Evolutionary conservation across 2,888 invertebrate species (phyloP), one percentile per base, ranked within the genome.

Genomic region (Patella depressa): DNA sequence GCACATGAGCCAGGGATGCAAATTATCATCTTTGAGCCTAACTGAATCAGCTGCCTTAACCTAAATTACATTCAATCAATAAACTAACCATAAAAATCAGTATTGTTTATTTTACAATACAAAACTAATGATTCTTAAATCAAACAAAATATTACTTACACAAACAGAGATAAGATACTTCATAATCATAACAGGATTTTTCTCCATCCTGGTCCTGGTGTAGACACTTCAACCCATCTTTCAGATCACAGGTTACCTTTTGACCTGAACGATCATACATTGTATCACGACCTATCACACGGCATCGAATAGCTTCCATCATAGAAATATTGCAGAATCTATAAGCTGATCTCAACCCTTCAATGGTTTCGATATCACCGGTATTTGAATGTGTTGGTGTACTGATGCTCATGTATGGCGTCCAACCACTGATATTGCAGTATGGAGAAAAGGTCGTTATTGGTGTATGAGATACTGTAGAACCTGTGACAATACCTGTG

Each of bases 351-450:
- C 87, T 74, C 15, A 88, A 85, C 12, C 73, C 80, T 5, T 76
- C 74, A 53, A 88, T 78, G 2, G 85, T 85, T 78, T 91, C 91
- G 53, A 87, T 82, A 75, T 91, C 91, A 11, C 90, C 89, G 15
- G 81, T 83, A 76, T 87, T 88, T 77, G 82, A 81, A n/a, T 80
- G 80, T 53, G 88, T 84, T 3, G 90, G 89, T 1, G 82, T 80
- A 53, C 82, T 82, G 5, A 85, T 93, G 91, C 95, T 96, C 82
- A 96, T 92, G 97, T 97, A 97, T 17, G 93, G 91, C 0, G 95
- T 95, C 96, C 96, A 97, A 0, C 97, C 97, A 3, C 93, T 90
- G 71, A 93, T 92, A 3, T 83, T 57, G 86, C 96, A 96, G 57
- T 92, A 87, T 0, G 80, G 81, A 53, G 81, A 77, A 29, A 81